Evolutionary conservation across 2,888 invertebrate genomes (phyloP), one percentile per base, ranked within the genome.

Genomic region (Nineta flava): DNA sequence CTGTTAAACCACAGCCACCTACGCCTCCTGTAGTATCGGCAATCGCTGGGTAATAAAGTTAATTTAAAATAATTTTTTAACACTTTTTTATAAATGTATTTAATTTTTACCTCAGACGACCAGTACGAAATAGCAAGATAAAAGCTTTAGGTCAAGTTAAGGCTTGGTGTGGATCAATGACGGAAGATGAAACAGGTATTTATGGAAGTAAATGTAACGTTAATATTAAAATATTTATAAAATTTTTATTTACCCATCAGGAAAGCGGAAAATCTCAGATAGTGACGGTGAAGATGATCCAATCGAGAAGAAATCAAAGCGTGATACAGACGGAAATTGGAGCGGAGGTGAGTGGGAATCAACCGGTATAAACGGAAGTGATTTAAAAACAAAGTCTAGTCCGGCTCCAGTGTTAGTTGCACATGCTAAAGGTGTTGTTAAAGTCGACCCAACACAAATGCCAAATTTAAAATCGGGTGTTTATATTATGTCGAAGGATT

Each of bases 71-170:
- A 13, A 7, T 5, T 15, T 13, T 15, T n/a, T 7, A 38, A 12
- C 3, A 38, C 10, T 34, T 34, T 34, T 34, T 34, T 34, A n/a
- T n/a, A n/a, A 13, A 41, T 41, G 16, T 2, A 34, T 35, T 43
- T 51, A n/a, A n/a, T 45, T 10, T 45, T 2, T 38, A 52, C 41
- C 44, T 31, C 53, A 81, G 81, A 3, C 76, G 84, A 21, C 80
- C 84, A 3, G 79, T 79, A 61, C 72, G 84, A 16, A 79, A 79
- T n/a, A 86, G 87, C 58, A 88, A 87, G 64, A 81, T 80, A 46
- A 84, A 83, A 57, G 87, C 87, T 0, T 68, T 87, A 62, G 83
- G 84, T 64, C 85, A 87, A 62, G 86, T 87, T 50, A 87, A 87
- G 61, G 82, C 82, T 52, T 88, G 87, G 88, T 85, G 84, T 56